phyloP scores from a whole-genome alignment of 1,140 invertebrate species.

The Drosophila mojavensis region DNA sequence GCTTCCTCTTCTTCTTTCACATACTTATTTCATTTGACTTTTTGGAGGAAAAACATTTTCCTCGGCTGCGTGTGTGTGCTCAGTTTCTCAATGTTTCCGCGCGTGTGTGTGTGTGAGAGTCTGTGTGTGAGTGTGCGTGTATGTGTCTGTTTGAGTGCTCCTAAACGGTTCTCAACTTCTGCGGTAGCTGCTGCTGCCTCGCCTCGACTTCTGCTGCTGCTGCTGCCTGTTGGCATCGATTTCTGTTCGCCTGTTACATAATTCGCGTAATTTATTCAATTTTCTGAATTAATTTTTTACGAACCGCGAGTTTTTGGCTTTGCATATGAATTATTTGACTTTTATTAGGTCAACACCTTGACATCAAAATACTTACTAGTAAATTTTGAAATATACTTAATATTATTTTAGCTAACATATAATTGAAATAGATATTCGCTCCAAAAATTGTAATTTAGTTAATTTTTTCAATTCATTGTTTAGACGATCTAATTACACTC shows the following conservation, averaged over 20 bases:
- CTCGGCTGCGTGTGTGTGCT: conserved; percentile 30
- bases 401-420: too few species aligned
- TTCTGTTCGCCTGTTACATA: conserved; percentile 79
- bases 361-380: conserved; percentile 7
- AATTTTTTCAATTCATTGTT: background rate
- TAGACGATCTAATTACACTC: background rate
- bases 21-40: conserved; percentile 80
- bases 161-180: conserved; percentile 70
- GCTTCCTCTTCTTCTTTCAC: conserved; percentile 49
- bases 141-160: conserved; percentile 35
- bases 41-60: conserved; percentile 80
- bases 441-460: background rate
- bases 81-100: background rate
- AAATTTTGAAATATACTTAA: too few species aligned
- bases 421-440: background rate
- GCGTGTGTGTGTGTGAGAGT: conserved; percentile 14
- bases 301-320: conserved; percentile 48
- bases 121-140: conserved; percentile 18
- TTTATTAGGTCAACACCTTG: conserved; percentile 24
- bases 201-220: conserved; percentile 8
- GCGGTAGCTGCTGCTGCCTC: conserved; percentile 22
- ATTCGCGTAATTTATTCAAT: conserved; percentile 84
- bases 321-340: conserved; percentile 49
- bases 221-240: conserved; percentile 45
- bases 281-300: conserved; percentile 83